phyloP scores from a whole-genome alignment of 2,888 invertebrate species.

The Prenolepis imparis region DNA sequence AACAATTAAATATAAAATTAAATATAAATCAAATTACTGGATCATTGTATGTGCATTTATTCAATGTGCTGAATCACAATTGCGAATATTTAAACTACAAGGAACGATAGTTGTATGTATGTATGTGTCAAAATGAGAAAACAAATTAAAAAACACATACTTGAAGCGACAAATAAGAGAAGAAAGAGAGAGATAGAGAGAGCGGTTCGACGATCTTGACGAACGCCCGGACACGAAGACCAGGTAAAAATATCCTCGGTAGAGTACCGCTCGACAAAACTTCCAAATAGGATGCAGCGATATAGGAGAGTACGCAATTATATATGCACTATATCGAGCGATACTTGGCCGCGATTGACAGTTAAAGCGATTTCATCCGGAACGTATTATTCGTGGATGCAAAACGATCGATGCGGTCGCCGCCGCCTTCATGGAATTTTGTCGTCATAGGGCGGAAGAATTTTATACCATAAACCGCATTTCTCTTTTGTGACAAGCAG shows the following conservation, averaged over 20 bases:
- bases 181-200: slow-evolving; percentile 9
- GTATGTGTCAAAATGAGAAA: background rate
- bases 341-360: slow-evolving; percentile 43
- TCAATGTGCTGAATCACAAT: background rate
- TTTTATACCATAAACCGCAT: background rate
- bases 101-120: background rate
- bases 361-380: slow-evolving; percentile 45
- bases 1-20: background rate
- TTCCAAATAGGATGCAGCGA: slow-evolving; percentile 39
- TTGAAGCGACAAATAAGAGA: slow-evolving; percentile 51
- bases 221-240: slow-evolving; percentile 58
- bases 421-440: slow-evolving; percentile 24
- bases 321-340: slow-evolving; percentile 15
- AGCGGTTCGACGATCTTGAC: slow-evolving; percentile 64
- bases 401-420: slow-evolving; percentile 38
- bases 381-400: slow-evolving; percentile 43
- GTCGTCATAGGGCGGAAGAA: background rate
- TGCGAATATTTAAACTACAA: slow-evolving; percentile 10
- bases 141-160: slow-evolving; percentile 35
- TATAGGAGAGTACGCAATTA: slow-evolving; percentile 11
- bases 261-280: slow-evolving; percentile 54
- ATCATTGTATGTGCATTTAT: slow-evolving; percentile 1
- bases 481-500: background rate
- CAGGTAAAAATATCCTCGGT: slow-evolving; percentile 67
- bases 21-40: slow-evolving; percentile 17